Conservation (phyloP, 2,888 invertebrate species). For the Onchidella celtica region DNA sequence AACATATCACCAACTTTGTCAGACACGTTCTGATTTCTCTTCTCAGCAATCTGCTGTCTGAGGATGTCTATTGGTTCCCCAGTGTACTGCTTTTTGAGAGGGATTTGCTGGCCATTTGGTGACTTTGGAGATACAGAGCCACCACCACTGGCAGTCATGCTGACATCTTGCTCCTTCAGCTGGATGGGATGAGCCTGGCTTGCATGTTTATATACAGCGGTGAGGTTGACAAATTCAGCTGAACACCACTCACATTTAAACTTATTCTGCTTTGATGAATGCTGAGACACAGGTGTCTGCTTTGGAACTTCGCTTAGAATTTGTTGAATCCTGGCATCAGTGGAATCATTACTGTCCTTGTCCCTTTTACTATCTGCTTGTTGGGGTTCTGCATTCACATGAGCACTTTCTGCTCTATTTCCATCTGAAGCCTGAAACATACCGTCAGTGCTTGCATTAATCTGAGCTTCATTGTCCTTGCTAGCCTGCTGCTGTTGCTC, state of each 20-base stretch:
- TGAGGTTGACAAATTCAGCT: slow-evolving; percentile 69
- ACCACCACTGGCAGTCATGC: neutral
- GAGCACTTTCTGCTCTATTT: neutral
- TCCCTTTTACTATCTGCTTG: neutral
- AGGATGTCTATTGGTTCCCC: slow-evolving; percentile 43
- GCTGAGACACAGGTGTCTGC: slow-evolving; percentile 34
- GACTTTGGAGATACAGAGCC: neutral
- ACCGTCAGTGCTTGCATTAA: neutral
- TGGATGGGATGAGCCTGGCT: slow-evolving; percentile 69
- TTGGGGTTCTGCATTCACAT: neutral
- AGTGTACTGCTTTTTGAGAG: slow-evolving; percentile 18
- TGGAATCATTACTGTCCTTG: slow-evolving; percentile 2
- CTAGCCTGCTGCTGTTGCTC: slow-evolving; percentile 26
- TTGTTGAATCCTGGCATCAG: slow-evolving; percentile 47
- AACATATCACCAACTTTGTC: slow-evolving; percentile 27
- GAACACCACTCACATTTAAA: slow-evolving; percentile 75
- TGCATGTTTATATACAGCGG: slow-evolving; percentile 74
- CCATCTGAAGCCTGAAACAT: neutral
- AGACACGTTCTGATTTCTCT: slow-evolving; percentile 34
- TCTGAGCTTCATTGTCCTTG: neutral
- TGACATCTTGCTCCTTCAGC: slow-evolving; percentile 67
- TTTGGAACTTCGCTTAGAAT: slow-evolving; percentile 40
- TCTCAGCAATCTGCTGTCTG: slow-evolving; percentile 48
- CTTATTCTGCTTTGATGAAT: slow-evolving; percentile 19
- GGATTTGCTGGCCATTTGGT: no score